Evolutionary conservation across 1,140 invertebrate species (phyloP).

Genomic region (Plectus sambesii): DNA sequence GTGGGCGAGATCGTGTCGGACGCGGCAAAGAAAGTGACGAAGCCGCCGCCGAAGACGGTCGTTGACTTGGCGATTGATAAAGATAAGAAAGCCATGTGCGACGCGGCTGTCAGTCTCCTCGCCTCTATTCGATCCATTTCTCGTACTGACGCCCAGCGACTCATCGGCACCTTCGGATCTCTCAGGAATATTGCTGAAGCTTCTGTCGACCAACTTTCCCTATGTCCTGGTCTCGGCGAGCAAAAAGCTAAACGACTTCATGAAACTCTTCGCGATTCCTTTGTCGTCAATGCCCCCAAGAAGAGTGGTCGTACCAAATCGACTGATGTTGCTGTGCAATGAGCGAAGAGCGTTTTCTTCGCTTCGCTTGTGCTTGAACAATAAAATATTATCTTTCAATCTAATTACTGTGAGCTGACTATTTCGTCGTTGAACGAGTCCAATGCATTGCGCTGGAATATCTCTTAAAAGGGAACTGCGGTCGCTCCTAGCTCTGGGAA

Average conservation of each 20-base stretch:
- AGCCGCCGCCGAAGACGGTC: conserved; percentile 8
- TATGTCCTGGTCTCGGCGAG: conserved; percentile 36
- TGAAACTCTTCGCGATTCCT: conserved; percentile 27
- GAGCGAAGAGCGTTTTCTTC: not conserved
- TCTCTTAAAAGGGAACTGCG: not conserved
- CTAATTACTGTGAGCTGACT: not conserved
- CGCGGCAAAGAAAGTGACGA: conserved; percentile 20
- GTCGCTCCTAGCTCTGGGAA: not conserved
- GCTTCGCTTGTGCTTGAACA: not conserved
- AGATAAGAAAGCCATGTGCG: conserved; percentile 22
- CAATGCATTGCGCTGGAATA: not conserved
- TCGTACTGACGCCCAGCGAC: conserved; percentile 25
- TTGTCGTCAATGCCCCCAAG: too few relatives aligned
- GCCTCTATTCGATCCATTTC: conserved; percentile 23
- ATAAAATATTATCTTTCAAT: not conserved
- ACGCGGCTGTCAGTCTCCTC: conserved; percentile 27
- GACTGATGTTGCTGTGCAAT: not conserved
- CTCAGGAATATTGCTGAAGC: conserved; percentile 27
- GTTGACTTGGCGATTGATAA: conserved; percentile 18
- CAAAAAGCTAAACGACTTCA: conserved; percentile 34
- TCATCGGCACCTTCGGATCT: conserved; percentile 31
- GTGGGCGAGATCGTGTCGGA: conserved; percentile 17
- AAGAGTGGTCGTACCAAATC: not conserved
- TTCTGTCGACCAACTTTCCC: conserved; percentile 24
- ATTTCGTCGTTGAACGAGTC: not conserved